Percentiles rank a stretch among this genome's conserved stretches.
These are phyloP conservation scores for Tachina lurida DNA, from an alignment of 2,888 invertebrate genomes.

Conservation along the genomic window DNA sequence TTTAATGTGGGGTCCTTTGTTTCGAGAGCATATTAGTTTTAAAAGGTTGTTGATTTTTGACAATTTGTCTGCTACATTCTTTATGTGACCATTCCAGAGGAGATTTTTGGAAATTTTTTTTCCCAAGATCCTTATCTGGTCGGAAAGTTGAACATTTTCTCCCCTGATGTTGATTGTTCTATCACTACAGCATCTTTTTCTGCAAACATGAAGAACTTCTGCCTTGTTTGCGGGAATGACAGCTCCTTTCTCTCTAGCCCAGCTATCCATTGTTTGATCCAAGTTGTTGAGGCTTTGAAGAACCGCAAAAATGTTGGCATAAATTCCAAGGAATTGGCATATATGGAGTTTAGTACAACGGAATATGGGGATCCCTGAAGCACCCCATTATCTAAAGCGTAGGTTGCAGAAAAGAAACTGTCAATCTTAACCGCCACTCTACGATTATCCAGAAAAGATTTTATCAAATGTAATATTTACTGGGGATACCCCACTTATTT, in stretches of 20 bases:
- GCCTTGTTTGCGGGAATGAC: background rate
- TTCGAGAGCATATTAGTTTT: background rate
- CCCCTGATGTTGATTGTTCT: too few species aligned
- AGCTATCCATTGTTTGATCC: too few species aligned
- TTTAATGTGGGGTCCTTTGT: slow-evolving; percentile 1
- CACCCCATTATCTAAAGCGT: background rate
- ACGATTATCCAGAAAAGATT: too few species aligned
- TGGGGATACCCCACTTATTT: background rate
- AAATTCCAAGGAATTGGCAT: background rate
- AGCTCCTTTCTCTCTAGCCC: background rate
- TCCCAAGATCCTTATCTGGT: background rate
- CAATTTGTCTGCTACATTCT: background rate
- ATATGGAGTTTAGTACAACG: background rate
- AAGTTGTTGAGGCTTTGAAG: too few species aligned
- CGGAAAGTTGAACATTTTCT: background rate
- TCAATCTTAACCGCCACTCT: background rate
- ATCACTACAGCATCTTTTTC: too few species aligned
- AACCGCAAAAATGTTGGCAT: background rate
- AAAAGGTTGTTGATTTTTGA: background rate
- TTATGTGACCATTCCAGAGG: background rate
- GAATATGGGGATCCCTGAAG: background rate
- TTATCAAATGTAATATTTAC: too few species aligned
- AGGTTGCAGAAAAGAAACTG: background rate
- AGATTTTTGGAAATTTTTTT: background rate
- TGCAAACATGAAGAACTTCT: too few species aligned